phyloP scores from a whole-genome alignment of 2,797 vertebrate species.

The Lepidocolaptes lacrymiger region DNA sequence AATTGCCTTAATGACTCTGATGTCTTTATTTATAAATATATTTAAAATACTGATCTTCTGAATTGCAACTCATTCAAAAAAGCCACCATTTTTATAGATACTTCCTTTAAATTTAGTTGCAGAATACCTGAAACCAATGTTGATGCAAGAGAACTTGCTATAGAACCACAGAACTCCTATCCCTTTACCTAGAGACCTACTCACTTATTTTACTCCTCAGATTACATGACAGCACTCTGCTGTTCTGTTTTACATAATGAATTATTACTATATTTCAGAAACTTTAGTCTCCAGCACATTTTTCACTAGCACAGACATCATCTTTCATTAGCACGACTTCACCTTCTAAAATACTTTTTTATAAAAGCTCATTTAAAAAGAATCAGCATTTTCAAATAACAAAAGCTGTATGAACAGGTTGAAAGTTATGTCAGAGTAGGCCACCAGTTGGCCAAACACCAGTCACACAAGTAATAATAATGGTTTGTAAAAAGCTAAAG shows the following conservation, averaged over 20 bases:
- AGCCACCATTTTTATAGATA: background rate
- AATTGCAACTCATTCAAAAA: background rate
- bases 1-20: background rate
- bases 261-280: background rate
- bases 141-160: background rate
- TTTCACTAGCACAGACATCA: background rate
- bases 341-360: background rate
- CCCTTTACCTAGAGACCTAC: background rate
- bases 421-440: background rate
- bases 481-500: background rate
- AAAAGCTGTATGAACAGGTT: background rate
- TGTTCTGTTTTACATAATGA: background rate
- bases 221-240: background rate
- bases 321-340: background rate
- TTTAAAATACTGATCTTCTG: background rate
- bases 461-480: background rate
- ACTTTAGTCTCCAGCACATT: background rate
- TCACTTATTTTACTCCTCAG: background rate
- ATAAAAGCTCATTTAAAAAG: background rate
- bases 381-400: background rate
- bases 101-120: background rate
- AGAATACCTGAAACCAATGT: background rate
- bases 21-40: background rate
- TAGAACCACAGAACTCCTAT: background rate
- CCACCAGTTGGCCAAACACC: background rate